These are phyloP conservation scores for Tenodera sinensis DNA, from an alignment of 2,888 invertebrate genomes.

Conservation along the genomic window DNA sequence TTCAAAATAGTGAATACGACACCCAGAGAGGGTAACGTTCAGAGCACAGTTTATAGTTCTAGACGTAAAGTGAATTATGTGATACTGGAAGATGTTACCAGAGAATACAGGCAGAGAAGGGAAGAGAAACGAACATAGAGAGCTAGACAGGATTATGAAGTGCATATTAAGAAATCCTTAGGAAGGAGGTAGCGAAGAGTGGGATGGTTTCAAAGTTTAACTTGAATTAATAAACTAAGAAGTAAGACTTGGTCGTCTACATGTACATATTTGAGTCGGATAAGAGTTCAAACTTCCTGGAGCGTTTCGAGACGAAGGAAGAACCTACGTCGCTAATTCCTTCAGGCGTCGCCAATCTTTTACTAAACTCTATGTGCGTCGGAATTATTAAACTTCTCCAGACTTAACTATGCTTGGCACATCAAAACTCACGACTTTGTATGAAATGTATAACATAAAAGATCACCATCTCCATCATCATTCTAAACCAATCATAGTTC, in stretches of 20 bases:
- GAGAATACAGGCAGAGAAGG: not conserved
- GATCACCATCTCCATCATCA: too few species aligned
- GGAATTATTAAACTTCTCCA: not conserved
- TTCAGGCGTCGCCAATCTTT: not conserved
- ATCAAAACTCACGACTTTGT: too few species aligned
- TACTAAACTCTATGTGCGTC: not conserved
- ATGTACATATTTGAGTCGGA: not conserved
- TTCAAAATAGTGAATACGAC: too few species aligned
- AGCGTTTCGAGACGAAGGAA: not conserved
- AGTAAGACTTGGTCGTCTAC: not conserved
- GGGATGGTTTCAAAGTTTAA: constrained; percentile 7
- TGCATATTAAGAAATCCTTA: constrained; percentile 4
- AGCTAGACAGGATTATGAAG: not conserved
- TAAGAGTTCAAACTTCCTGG: not conserved
- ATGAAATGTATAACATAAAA: too few species aligned
- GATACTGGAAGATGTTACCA: not conserved
- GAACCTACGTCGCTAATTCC: not conserved
- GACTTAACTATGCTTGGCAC: not conserved
- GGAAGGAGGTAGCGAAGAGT: not conserved
- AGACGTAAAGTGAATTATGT: not conserved
- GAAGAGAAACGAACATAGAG: not conserved
- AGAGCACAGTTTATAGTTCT: not conserved
- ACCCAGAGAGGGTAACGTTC: too few species aligned
- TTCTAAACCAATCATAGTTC: too few species aligned
- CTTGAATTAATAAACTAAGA: constrained; percentile 14